phyloP scores from a whole-genome alignment of 2,888 invertebrate genomes.

The Gastracanthus pulcherrimus region DNA sequence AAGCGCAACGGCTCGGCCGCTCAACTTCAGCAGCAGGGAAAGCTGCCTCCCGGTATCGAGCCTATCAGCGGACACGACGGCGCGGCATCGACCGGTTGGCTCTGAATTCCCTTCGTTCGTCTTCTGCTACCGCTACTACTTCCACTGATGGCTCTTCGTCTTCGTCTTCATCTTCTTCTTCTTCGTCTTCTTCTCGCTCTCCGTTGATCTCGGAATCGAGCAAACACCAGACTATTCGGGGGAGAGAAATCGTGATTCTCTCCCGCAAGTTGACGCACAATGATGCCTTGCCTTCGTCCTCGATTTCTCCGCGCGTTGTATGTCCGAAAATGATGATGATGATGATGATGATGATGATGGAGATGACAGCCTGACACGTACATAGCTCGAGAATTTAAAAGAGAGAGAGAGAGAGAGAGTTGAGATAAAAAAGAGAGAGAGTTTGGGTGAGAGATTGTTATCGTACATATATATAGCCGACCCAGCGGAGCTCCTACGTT shows the following conservation, averaged over 20 bases:
- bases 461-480: too few relatives aligned
- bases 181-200: background rate
- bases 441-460: constrained; percentile 1
- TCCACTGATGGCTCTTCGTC: background rate
- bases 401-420: too few relatives aligned
- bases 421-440: too few relatives aligned
- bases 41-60: constrained; percentile 83
- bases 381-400: background rate
- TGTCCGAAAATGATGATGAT: background rate
- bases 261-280: constrained; percentile 71
- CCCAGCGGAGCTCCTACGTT: constrained; percentile 5
- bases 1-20: constrained; percentile 81
- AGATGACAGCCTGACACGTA: background rate
- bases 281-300: constrained; percentile 68
- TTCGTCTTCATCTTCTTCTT: background rate
- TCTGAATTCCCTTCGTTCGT: constrained; percentile 72
- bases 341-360: background rate
- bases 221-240: background rate
- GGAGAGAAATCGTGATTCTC: background rate
- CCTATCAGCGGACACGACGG: constrained; percentile 87
- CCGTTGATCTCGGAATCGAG: background rate
- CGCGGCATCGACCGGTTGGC: constrained; percentile 85
- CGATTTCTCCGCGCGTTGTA: constrained; percentile 56
- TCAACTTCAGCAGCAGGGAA: constrained; percentile 79
- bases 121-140: background rate